Base-by-base conservation (phyloP, 2,797 vertebrate species). In the Danio jaintianensis region DNA sequence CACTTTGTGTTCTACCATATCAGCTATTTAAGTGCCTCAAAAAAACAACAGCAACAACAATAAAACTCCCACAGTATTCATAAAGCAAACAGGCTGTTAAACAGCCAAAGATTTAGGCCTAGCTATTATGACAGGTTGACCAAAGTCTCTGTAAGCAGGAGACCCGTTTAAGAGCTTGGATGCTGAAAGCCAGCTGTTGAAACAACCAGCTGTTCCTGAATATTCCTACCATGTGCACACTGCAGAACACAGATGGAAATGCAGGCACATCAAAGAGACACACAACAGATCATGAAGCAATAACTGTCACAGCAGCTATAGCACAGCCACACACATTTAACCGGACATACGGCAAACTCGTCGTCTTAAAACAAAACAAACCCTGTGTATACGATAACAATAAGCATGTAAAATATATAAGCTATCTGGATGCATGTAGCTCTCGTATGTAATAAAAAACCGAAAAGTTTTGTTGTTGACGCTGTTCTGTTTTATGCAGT, bases 261-360 rank as follows among this genome's bases (percentile, higher is more conserved):
- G 16, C 45, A 62, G 45, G 7, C n/a, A 45, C 62, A 66, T 76
- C 61, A 76, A 56, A 66, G 13, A 66, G 13, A 76, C 12, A 0
- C 29, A 76, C 72, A 50, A 20, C 61, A 66, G 61, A 76, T 56
- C 74, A 76, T 43, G 40, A 11, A 76, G 48, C 67, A 70, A 53
- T 70, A 70, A 70, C 67, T 69, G 67, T 53, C 47, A 52, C 47
- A 12, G 5, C 42, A 38, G 55, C 61, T 16, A 18, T 22, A 48
- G 8, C 38, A 40, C 48, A 45, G 36, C 22, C 16, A 11, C 62
- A 40, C 13, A 43, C 18, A 9, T 15, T 36, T 48, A 10, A 38
- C 56, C 38, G 18, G 29, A 16, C 48, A 42, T 29, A 40, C 40
- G 29, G 29, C 16, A 40, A 40, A 50, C 22, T 38, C 15, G n/a